These are phyloP conservation scores for Agrilus cyanescens DNA, from an alignment of 2,888 invertebrate genomes.

Conservation along the genomic window DNA sequence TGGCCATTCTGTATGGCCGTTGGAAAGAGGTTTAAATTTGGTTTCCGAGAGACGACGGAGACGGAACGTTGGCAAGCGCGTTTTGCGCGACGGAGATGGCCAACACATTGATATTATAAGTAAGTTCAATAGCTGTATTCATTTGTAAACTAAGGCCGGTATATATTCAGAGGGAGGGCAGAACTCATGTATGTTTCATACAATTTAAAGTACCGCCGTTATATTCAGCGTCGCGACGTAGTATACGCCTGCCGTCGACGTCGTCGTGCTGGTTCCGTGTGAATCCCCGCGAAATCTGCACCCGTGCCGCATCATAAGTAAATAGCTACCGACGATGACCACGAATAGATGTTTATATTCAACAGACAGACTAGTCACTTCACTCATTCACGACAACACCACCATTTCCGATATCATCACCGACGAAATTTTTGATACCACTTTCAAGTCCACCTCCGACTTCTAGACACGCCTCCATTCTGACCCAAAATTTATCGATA, in stretches of 20 bases:
- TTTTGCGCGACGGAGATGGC: constrained; percentile 28
- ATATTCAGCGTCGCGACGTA: constrained; percentile 32
- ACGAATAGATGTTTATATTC: constrained; percentile 16
- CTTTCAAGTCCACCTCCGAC: too few species aligned
- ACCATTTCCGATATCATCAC: neutral
- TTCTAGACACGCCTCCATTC: too few species aligned
- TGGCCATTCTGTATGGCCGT: constrained; percentile 60
- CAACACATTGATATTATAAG: constrained; percentile 57
- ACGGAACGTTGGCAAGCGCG: constrained; percentile 25
- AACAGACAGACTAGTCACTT: constrained; percentile 12
- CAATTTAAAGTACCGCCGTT: constrained; percentile 41
- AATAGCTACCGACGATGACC: constrained; percentile 14
- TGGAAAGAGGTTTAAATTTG: constrained; percentile 40
- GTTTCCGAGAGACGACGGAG: constrained; percentile 33
- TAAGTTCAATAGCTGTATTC: constrained; percentile 61
- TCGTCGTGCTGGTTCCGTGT: neutral
- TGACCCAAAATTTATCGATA: too few species aligned
- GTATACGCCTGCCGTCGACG: constrained; percentile 1
- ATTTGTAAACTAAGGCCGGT: constrained; percentile 51
- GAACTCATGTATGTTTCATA: constrained; percentile 48
- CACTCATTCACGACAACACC: neutral
- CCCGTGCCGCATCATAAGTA: constrained; percentile 17
- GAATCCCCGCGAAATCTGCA: constrained; percentile 2
- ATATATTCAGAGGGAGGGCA: constrained; percentile 37
- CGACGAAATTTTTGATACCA: too few species aligned